phyloP scores from a whole-genome alignment of 2,888 invertebrate genomes.

The Coelogynopora nodosa region DNA sequence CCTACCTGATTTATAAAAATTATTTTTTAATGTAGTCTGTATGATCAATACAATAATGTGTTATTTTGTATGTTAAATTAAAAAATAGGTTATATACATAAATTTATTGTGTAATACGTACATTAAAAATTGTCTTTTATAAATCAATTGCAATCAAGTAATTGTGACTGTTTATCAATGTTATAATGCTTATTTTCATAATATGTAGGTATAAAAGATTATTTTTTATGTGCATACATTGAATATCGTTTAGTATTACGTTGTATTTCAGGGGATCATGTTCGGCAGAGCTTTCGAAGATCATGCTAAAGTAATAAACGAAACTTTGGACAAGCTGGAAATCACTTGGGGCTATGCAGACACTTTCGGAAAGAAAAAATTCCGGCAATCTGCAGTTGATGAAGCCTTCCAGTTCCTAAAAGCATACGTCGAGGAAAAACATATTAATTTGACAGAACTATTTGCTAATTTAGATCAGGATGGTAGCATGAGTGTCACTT shows the following conservation, averaged over 20 bases:
- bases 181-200: too few species aligned
- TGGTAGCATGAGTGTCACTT: constrained; percentile 56
- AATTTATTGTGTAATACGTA: too few species aligned
- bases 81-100: too few species aligned
- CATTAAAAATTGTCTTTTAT: too few species aligned
- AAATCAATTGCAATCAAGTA: too few species aligned
- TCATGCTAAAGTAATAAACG: constrained; percentile 50
- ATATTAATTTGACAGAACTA: constrained; percentile 55
- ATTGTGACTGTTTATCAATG: too few species aligned
- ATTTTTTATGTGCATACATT: background rate
- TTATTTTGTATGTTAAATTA: too few species aligned
- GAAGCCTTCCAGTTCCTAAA: constrained; percentile 55
- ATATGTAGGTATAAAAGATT: too few species aligned
- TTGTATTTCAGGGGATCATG: constrained; percentile 47
- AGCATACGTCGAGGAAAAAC: constrained; percentile 53
- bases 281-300: constrained; percentile 50
- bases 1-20: too few species aligned
- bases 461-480: constrained; percentile 58
- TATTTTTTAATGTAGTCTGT: too few species aligned
- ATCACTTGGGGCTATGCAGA: constrained; percentile 55
- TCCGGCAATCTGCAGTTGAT: constrained; percentile 52
- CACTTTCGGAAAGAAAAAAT: constrained; percentile 56
- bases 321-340: constrained; percentile 51
- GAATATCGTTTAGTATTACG: background rate
- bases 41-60: too few species aligned